Conservation (phyloP, 2,797 vertebrate genomes). For the Ctenochaetus hawaiiensis region DNA sequence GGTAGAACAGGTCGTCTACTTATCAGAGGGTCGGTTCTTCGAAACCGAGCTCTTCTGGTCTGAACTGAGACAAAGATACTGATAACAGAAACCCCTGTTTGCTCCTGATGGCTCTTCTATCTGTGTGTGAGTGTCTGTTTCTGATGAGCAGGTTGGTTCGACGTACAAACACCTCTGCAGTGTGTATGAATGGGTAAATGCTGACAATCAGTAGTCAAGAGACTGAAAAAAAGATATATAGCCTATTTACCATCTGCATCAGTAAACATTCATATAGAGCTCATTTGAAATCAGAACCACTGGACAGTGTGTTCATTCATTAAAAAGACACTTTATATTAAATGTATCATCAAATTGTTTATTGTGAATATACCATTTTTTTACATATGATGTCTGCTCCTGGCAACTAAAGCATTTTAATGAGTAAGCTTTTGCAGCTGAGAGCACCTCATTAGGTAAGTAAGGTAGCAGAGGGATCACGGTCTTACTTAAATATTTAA, state of each 20-base stretch:
- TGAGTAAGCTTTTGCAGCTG: not conserved
- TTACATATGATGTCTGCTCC: not conserved
- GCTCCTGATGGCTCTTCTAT: no score
- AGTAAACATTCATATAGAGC: not conserved
- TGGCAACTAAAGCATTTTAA: not conserved
- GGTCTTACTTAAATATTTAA: conserved; percentile 7
- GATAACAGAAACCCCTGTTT: no score
- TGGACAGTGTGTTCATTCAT: not conserved
- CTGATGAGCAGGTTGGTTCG: no score
- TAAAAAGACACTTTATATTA: not conserved
- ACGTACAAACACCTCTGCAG: no score
- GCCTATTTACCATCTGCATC: not conserved
- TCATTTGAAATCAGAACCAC: not conserved
- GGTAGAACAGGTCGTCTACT: no score
- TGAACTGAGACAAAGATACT: no score
- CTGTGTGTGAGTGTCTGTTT: no score
- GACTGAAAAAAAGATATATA: no score
- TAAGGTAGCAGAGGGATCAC: not conserved
- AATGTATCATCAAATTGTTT: not conserved
- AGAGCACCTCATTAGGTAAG: not conserved
- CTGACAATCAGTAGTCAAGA: no score
- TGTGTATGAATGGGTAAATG: no score
- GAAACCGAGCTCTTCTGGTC: no score
- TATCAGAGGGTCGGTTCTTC: no score
- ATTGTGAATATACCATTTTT: not conserved